Conservation (phyloP, 2,113 vertebrate genomes). For the Circaetus gallicus region DNA sequence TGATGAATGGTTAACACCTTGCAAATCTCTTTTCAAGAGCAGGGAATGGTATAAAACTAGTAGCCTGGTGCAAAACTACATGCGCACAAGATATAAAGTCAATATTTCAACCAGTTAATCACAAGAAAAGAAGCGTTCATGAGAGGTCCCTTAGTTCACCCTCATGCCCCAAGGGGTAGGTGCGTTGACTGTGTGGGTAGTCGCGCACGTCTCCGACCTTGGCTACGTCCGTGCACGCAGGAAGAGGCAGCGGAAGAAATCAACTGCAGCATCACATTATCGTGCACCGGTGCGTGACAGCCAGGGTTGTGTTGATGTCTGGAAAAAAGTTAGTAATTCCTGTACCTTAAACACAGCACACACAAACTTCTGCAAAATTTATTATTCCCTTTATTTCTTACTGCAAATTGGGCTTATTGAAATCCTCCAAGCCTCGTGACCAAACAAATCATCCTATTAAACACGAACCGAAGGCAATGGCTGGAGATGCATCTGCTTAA, state of each 20-base stretch:
- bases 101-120: neutral
- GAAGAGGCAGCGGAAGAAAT: neutral
- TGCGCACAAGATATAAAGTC: neutral
- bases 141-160: neutral
- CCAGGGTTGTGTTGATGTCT: neutral
- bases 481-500: constrained; percentile 7
- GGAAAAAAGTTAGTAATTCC: neutral
- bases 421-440: neutral
- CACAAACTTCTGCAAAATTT: neutral
- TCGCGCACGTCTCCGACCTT: rapidly evolving
- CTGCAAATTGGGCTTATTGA: neutral
- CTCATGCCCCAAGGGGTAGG: neutral
- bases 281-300: neutral
- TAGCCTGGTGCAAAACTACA: neutral
- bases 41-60: neutral
- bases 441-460: neutral
- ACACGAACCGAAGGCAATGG: neutral
- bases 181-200: neutral
- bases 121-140: neutral
- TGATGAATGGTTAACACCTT: constrained; percentile 18
- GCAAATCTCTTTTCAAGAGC: constrained; percentile 22
- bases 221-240: rapidly evolving
- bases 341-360: neutral
- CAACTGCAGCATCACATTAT: neutral
- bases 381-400: neutral